A percentile compares a stretch with the other conserved stretches of the same genome.
phyloP scores from a whole-genome alignment of 1,140 invertebrate genomes.

The Cylas formicarius region DNA sequence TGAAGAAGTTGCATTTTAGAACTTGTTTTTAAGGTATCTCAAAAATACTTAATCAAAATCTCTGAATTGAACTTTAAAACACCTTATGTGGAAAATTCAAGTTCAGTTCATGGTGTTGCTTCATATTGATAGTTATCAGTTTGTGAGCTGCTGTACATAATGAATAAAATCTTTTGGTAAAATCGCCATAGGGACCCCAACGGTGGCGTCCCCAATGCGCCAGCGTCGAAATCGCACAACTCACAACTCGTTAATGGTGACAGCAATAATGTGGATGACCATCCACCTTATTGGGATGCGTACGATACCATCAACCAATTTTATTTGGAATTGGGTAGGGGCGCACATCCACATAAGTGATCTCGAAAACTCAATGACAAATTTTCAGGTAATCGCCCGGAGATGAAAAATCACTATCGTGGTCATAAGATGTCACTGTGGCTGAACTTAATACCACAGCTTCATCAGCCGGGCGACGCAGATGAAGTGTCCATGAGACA shows the following conservation, averaged over 20 bases:
- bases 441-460: conserved; percentile 82
- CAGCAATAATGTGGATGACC: too few species aligned
- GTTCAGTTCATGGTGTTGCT: too few species aligned
- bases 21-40: too few species aligned
- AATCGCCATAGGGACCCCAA: conserved; percentile 74
- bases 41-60: too few species aligned
- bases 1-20: too few species aligned
- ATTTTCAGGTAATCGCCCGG: conserved; percentile 54
- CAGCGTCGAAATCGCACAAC: conserved; percentile 27
- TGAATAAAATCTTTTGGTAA: too few species aligned
- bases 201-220: conserved; percentile 41
- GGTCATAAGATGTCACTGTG: conserved; percentile 89
- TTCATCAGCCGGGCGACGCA: conserved; percentile 63
- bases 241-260: too few species aligned
- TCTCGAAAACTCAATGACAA: too few species aligned
- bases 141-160: too few species aligned
- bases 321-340: conserved; percentile 73
- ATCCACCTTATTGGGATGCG: conserved; percentile 72
- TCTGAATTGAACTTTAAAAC: too few species aligned
- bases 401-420: conserved; percentile 75
- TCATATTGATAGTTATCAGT: too few species aligned
- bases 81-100: too few species aligned
- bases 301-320: conserved; percentile 85
- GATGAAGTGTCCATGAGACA: conserved; percentile 71
- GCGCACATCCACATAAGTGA: background rate